phyloP scores from a whole-genome alignment of 2,888 invertebrate genomes.

The Spilarctia lutea region DNA sequence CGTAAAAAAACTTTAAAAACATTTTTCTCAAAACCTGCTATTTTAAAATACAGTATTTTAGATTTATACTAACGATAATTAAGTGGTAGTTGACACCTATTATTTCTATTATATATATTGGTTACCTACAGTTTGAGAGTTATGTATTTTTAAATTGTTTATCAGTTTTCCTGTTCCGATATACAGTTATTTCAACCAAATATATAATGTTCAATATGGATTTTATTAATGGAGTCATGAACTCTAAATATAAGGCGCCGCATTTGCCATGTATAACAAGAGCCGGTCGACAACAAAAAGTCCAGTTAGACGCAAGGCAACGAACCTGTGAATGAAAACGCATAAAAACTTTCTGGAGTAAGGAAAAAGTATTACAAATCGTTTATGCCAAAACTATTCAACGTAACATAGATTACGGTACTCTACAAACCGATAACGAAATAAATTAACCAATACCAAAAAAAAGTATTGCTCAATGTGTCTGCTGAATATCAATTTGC shows the following conservation, averaged over 20 bases:
- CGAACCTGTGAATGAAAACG: constrained; percentile 71
- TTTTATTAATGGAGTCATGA: constrained; percentile 21
- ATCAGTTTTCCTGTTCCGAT: too few relatives aligned
- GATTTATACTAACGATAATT: too few relatives aligned
- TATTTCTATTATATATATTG: neutral
- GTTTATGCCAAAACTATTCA: constrained; percentile 37
- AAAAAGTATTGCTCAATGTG: constrained; percentile 51
- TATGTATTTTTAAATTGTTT: too few relatives aligned
- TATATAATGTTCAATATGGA: neutral
- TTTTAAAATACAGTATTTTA: too few relatives aligned
- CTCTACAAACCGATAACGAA: neutral
- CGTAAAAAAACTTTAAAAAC: too few relatives aligned
- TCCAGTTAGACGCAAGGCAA: constrained; percentile 79
- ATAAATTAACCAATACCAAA: neutral
- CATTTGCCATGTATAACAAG: constrained; percentile 62
- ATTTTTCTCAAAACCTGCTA: too few relatives aligned
- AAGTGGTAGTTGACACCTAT: too few relatives aligned
- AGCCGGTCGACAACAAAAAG: constrained; percentile 68
- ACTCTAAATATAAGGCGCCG: constrained; percentile 61
- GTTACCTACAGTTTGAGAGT: too few relatives aligned
- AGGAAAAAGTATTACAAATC: constrained; percentile 57
- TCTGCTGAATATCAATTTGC: constrained; percentile 53
- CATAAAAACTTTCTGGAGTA: constrained; percentile 70
- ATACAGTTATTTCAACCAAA: neutral
- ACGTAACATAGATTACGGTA: constrained; percentile 37